Evolutionary conservation across 2,797 vertebrate genomes (phyloP).

Genomic region (Bovichtus variegatus): DNA sequence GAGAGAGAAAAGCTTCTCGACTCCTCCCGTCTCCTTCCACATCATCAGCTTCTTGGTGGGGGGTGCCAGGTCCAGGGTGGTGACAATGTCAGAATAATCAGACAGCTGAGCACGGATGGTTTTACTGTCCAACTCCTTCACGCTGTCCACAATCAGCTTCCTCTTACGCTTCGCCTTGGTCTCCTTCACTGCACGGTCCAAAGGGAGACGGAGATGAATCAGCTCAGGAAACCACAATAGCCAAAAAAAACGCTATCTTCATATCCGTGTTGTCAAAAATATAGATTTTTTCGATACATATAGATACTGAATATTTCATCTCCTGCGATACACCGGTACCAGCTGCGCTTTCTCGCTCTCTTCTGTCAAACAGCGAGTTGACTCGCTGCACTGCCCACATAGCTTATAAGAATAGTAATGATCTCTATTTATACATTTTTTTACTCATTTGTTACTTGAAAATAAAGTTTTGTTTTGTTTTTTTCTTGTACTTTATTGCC

Average conservation of each 20-base stretch:
- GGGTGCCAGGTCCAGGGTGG: slow-evolving; percentile 95
- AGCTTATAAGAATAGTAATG: too few relatives aligned
- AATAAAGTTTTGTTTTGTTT: too few relatives aligned
- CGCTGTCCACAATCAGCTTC: slow-evolving; percentile 96
- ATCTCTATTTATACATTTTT: too few relatives aligned
- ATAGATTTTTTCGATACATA: too few relatives aligned
- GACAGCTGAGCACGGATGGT: slow-evolving; percentile 96
- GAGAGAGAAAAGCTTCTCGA: slow-evolving; percentile 96
- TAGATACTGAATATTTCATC: too few relatives aligned
- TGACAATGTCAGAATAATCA: slow-evolving; percentile 97
- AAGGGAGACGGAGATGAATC: neutral
- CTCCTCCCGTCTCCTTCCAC: slow-evolving; percentile 98
- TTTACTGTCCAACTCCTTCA: slow-evolving; percentile 97
- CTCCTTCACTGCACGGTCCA: slow-evolving; percentile 89
- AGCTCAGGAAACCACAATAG: neutral
- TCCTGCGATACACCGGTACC: too few relatives aligned
- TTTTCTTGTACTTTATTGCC: too few relatives aligned
- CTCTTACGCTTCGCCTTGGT: slow-evolving; percentile 98
- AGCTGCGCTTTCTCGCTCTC: too few relatives aligned
- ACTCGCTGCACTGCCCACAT: too few relatives aligned
- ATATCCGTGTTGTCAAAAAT: too few relatives aligned
- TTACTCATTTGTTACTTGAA: too few relatives aligned
- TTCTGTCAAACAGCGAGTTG: too few relatives aligned
- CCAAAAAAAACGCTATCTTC: neutral
- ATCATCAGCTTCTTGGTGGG: slow-evolving; percentile 98